Evolutionary conservation across 2,113 vertebrate genomes (phyloP).

Genomic region (Danionella cerebrum): DNA sequence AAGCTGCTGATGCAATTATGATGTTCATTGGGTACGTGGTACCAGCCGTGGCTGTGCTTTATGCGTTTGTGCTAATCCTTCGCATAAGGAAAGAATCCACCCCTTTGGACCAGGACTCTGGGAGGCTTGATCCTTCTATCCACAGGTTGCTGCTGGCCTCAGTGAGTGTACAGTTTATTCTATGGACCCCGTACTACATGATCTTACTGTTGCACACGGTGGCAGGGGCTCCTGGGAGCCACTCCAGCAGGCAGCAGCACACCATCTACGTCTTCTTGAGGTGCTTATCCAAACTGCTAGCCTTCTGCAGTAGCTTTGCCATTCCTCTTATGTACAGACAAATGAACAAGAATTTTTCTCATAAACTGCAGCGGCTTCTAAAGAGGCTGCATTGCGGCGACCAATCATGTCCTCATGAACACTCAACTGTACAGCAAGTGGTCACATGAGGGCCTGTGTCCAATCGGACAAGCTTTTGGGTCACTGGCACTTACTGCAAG

Average conservation of each 20-base stretch:
- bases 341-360: slow-evolving; percentile 85
- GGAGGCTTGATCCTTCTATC: slow-evolving; percentile 80
- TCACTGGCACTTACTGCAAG: slow-evolving; percentile 12
- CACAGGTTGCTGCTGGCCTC: slow-evolving; percentile 86
- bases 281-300: slow-evolving; percentile 76
- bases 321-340: slow-evolving; percentile 86
- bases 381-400: slow-evolving; percentile 75
- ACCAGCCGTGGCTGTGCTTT: slow-evolving; percentile 78
- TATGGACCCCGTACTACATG: slow-evolving; percentile 92
- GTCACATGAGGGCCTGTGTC: slow-evolving; percentile 59
- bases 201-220: slow-evolving; percentile 78
- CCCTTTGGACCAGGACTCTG: slow-evolving; percentile 81
- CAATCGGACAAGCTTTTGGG: not conserved
- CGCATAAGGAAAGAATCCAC: slow-evolving; percentile 83
- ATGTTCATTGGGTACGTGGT: slow-evolving; percentile 90
- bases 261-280: slow-evolving; percentile 70
- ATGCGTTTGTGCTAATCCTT: slow-evolving; percentile 78
- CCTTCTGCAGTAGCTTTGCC: slow-evolving; percentile 85
- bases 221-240: slow-evolving; percentile 56
- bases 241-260: slow-evolving; percentile 46
- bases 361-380: slow-evolving; percentile 76
- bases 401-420: slow-evolving; percentile 72
- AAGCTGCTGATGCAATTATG: slow-evolving; percentile 87
- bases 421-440: slow-evolving; percentile 75
- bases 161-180: slow-evolving; percentile 80